phyloP scores from a whole-genome alignment of 2,113 vertebrate genomes.

The Atlantisia rogersi region DNA sequence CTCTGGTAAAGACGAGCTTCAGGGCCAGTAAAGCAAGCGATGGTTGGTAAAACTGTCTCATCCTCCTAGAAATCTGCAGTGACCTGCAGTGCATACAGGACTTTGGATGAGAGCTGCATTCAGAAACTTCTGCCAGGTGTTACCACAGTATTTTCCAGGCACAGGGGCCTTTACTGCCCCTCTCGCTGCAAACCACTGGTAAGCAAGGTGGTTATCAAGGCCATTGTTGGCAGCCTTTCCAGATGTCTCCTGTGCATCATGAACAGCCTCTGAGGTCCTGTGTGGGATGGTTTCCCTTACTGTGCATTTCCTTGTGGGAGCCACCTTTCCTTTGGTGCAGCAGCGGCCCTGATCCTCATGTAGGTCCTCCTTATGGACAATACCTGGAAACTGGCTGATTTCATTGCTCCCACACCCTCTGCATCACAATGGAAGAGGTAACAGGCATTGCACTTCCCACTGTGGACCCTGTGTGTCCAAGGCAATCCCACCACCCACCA shows the following conservation, averaged over 20 bases:
- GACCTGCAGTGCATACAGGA: background rate
- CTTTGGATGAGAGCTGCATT: background rate
- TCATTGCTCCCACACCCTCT: background rate
- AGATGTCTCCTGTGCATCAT: rapidly evolving
- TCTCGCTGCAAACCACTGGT: background rate
- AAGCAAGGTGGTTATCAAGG: background rate
- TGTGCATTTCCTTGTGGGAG: background rate
- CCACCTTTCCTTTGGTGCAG: background rate
- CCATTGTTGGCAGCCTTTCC: background rate
- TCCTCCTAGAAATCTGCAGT: background rate
- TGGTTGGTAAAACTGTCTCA: background rate
- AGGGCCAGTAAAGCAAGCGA: background rate
- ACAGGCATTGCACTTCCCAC: background rate
- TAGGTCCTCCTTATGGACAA: background rate
- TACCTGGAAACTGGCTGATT: background rate
- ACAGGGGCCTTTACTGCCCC: background rate
- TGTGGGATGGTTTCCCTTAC: background rate
- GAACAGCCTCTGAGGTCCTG: background rate
- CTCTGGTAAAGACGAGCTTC: background rate
- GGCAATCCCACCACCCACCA: background rate
- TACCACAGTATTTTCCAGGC: background rate
- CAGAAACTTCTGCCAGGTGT: background rate
- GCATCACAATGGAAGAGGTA: background rate
- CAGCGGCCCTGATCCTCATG: background rate
- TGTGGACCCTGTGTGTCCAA: background rate